A percentile compares a stretch with the other conserved stretches of the same genome.
Conservation (phyloP, 2,797 vertebrate genomes). For the Microctenopoma lineatum region DNA sequence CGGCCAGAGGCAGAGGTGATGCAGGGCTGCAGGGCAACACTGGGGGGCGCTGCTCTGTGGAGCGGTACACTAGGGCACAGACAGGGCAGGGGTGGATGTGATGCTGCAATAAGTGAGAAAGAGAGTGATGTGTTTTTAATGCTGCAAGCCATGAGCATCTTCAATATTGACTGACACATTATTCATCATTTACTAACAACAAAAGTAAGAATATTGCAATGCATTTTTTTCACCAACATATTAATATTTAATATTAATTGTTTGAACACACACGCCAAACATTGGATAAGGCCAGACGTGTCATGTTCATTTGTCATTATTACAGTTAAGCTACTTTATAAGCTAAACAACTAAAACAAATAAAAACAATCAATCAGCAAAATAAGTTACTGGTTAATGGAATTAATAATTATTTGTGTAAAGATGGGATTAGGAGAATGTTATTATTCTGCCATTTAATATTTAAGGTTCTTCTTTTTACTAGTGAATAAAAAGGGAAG, state of each 20-base stretch:
- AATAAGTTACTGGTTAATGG: no score
- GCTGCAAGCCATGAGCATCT: background rate
- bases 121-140: background rate
- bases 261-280: no score
- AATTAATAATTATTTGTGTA: no score
- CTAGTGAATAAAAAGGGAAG: background rate
- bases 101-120: conserved; percentile 78
- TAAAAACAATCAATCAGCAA: no score
- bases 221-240: no score
- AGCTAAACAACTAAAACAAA: no score
- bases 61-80: conserved; percentile 85
- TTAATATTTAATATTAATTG: no score
- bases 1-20: conserved; percentile 76
- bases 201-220: background rate
- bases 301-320: no score
- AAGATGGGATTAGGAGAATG: no score
- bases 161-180: background rate
- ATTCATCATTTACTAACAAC: background rate
- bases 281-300: no score
- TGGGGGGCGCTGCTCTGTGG: conserved; percentile 86
- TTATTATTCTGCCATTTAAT: background rate
- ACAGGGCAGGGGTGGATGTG: conserved; percentile 88
- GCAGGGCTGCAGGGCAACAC: conserved; percentile 71
- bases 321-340: no score
- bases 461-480: no score